Evolutionary conservation across 92 coral and sea anemone species (phyloP).

Genomic region (Porites lobata): DNA sequence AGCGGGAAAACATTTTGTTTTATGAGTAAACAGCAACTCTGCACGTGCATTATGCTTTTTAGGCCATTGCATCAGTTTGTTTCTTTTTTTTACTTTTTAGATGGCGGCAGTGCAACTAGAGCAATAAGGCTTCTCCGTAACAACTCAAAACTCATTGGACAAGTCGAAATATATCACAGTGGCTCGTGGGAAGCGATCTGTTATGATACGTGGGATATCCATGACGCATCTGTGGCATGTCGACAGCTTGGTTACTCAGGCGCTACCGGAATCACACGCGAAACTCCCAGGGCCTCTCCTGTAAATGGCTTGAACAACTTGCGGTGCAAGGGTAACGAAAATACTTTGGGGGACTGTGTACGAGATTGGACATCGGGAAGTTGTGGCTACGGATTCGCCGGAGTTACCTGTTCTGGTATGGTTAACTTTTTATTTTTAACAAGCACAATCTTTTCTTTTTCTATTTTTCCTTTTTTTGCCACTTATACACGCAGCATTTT

Average conservation of each 20-base stretch:
- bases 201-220: conserved; percentile 74
- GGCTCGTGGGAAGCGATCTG: conserved; percentile 74
- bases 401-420: conserved; percentile 81
- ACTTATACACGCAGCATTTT: no score
- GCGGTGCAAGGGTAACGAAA: conserved; percentile 66
- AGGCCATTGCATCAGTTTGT: not conserved
- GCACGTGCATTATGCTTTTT: no score
- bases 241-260: conserved; percentile 75
- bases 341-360: conserved; percentile 62
- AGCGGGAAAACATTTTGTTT: no score
- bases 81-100: not conserved
- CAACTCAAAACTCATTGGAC: conserved; percentile 41
- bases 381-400: conserved; percentile 81
- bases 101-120: conserved; percentile 59
- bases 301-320: conserved; percentile 44
- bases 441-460: no score
- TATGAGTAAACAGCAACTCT: no score
- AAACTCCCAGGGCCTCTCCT: not conserved
- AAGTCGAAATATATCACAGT: conserved; percentile 62
- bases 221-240: conserved; percentile 81
- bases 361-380: conserved; percentile 55
- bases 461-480: no score
- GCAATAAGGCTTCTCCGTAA: conserved; percentile 57
- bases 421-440: not conserved
- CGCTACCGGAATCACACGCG: conserved; percentile 41